A percentile compares a stretch with the other conserved stretches of the same genome.
phyloP scores from a whole-genome alignment of 2,113 vertebrate genomes.

The Phalacrocorax brasilianus region DNA sequence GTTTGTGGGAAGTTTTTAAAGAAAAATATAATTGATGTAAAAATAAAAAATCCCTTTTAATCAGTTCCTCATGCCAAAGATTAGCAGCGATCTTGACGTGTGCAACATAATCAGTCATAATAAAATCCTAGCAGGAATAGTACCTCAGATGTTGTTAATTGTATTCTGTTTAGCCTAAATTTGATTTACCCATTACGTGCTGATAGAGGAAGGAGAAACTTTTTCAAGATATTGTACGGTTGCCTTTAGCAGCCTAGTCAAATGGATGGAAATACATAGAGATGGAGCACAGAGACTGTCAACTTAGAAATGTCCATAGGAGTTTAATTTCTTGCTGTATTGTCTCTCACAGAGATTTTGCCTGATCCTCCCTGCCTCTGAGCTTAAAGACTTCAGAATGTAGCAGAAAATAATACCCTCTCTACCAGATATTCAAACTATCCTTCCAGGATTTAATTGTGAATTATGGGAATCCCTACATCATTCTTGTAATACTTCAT shows the following conservation, averaged over 20 bases:
- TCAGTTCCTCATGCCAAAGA: constrained; percentile 72
- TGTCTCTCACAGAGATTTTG: neutral
- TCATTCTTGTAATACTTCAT: neutral
- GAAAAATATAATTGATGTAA: constrained; percentile 34
- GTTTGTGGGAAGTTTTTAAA: constrained; percentile 19
- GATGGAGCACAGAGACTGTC: neutral
- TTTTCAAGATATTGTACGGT: neutral
- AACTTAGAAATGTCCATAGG: neutral
- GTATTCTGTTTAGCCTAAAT: neutral
- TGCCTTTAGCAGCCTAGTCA: neutral
- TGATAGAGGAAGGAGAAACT: neutral
- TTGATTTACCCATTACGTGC: constrained; percentile 5
- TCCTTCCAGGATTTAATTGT: neutral
- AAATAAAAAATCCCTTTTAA: constrained; percentile 58
- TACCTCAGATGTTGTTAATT: constrained; percentile 20
- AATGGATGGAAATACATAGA: neutral
- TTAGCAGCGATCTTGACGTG: constrained; percentile 64
- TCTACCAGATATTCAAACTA: neutral
- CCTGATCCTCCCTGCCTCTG: neutral
- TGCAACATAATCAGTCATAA: constrained; percentile 51
- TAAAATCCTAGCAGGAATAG: constrained; percentile 19
- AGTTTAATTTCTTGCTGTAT: neutral
- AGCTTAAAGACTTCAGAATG: neutral
- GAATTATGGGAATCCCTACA: neutral
- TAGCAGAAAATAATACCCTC: neutral